Conservation (phyloP, 1,140 invertebrate genomes). For the Ostrea denselamellosa region DNA sequence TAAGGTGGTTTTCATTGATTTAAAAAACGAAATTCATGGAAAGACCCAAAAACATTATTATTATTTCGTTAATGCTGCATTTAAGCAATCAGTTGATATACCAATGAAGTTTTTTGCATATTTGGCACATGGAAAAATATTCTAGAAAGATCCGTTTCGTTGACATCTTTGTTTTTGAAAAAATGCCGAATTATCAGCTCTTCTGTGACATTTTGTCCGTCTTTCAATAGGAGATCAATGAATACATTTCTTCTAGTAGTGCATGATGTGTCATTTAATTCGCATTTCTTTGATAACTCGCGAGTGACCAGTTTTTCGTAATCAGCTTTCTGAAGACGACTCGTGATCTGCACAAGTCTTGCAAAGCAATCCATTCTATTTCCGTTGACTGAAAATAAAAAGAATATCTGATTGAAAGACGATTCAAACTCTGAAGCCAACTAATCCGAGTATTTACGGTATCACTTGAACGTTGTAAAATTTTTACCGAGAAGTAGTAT, state of each 20-base stretch:
- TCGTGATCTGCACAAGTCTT: not conserved
- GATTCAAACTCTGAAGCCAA: not conserved
- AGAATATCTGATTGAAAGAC: not conserved
- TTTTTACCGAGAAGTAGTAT: too few relatives aligned
- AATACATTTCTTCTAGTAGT: not conserved
- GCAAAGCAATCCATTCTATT: constrained; percentile 6
- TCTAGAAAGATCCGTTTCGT: not conserved
- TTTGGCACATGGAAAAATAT: constrained; percentile 1
- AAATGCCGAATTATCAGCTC: constrained; percentile 6
- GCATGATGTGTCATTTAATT: constrained; percentile 21
- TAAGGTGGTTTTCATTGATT: too few relatives aligned
- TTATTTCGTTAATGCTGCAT: too few relatives aligned
- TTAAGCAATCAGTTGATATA: not conserved
- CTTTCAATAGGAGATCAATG: constrained; percentile 19
- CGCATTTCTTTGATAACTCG: not conserved
- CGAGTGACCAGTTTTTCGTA: not conserved
- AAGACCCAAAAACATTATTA: too few relatives aligned
- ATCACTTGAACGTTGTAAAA: too few relatives aligned
- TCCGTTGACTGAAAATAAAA: not conserved
- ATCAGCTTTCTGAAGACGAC: not conserved
- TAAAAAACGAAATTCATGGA: too few relatives aligned
- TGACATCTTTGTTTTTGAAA: constrained; percentile 23
- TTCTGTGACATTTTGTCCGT: not conserved
- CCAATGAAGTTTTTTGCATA: not conserved
- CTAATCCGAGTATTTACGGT: not conserved